Evolutionary conservation across 2,113 vertebrate species (phyloP).

Genomic region (Trochalopteron elliotii): DNA sequence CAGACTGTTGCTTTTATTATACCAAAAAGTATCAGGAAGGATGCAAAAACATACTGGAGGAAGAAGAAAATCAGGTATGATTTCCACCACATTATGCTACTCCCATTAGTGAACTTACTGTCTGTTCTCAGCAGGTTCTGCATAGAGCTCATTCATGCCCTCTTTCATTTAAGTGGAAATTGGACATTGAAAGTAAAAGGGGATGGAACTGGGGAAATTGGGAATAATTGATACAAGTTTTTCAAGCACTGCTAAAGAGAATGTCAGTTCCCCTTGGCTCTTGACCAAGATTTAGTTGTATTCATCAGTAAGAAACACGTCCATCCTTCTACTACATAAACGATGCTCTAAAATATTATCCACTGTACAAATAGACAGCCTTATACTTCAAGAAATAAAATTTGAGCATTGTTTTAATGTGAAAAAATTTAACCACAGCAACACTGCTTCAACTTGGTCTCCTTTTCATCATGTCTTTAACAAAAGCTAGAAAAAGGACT

Average conservation of each 20-base stretch:
- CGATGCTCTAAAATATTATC: neutral
- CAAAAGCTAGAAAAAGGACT: neutral
- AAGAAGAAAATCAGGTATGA: neutral
- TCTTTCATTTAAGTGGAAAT: neutral
- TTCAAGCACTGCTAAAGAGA: neutral
- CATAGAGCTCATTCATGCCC: fast-evolving
- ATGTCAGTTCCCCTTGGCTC: neutral
- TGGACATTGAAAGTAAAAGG: neutral
- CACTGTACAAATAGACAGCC: neutral
- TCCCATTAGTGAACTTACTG: neutral
- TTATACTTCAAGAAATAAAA: neutral
- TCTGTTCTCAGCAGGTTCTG: neutral
- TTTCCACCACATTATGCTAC: fast-evolving
- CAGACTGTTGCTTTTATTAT: neutral
- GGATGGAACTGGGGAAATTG: neutral
- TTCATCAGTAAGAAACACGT: neutral
- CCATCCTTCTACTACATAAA: neutral
- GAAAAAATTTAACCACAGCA: neutral
- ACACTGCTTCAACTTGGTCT: neutral
- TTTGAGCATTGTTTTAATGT: neutral
- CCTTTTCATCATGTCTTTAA: neutral
- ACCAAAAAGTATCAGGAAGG: neutral
- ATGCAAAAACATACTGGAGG: neutral
- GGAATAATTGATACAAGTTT: neutral
- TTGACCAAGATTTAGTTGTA: neutral